Conservation (phyloP, 2,888 invertebrate genomes). For the Agonopterix subpropinquella region DNA sequence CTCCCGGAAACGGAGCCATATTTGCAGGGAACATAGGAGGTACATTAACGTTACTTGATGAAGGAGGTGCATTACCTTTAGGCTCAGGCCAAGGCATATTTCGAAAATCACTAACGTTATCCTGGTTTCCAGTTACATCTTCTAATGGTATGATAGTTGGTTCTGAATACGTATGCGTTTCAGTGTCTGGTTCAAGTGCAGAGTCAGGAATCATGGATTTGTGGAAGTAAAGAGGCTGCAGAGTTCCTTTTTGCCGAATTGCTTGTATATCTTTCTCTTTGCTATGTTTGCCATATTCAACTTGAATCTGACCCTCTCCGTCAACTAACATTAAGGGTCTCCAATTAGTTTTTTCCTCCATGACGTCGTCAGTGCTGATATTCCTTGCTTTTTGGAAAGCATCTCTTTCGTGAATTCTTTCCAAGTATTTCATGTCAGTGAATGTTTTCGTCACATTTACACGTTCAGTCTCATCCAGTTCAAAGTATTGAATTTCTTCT, state of each 20-base stretch:
- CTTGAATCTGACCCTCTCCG: slow-evolving; percentile 78
- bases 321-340: slow-evolving; percentile 82
- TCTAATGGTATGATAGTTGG: slow-evolving; percentile 91
- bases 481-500: slow-evolving; percentile 91
- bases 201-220: slow-evolving; percentile 90
- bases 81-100: slow-evolving; percentile 90
- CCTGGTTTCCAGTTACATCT: slow-evolving; percentile 89
- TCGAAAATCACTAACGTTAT: slow-evolving; percentile 86
- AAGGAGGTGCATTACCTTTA: slow-evolving; percentile 77
- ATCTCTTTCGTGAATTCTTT: slow-evolving; percentile 89
- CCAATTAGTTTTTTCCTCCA: slow-evolving; percentile 90
- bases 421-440: slow-evolving; percentile 93
- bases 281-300: slow-evolving; percentile 85
- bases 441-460: slow-evolving; percentile 96
- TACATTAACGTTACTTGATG: slow-evolving; percentile 37
- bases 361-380: slow-evolving; percentile 83
- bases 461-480: slow-evolving; percentile 96
- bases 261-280: slow-evolving; percentile 91
- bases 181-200: slow-evolving; percentile 90
- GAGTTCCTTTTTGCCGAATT: slow-evolving; percentile 88
- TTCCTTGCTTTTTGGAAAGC: slow-evolving; percentile 87
- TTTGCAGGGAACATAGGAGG: slow-evolving; percentile 66
- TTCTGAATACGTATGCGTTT: slow-evolving; percentile 84
- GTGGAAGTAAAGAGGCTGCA: slow-evolving; percentile 88
- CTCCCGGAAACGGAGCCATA: slow-evolving; percentile 60